These are phyloP conservation scores for Beris morrisii DNA, from an alignment of 2,888 invertebrate species.

Conservation along the genomic window DNA sequence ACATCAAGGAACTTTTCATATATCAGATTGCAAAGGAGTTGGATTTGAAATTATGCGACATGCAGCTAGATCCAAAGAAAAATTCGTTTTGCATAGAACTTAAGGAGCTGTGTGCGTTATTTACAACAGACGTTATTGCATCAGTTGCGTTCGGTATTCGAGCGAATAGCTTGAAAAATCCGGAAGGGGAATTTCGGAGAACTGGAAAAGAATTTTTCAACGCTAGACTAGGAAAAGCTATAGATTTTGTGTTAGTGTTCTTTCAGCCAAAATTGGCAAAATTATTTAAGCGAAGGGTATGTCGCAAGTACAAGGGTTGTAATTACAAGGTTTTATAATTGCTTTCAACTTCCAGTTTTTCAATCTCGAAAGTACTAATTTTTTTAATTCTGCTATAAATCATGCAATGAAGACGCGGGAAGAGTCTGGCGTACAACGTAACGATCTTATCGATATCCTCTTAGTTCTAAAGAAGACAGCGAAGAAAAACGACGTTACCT, in stretches of 20 bases:
- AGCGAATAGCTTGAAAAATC: slow-evolving; percentile 49
- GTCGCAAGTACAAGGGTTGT: too few relatives aligned
- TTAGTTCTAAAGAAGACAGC: slow-evolving; percentile 56
- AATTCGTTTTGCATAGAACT: background rate
- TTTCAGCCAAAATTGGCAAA: slow-evolving; percentile 49
- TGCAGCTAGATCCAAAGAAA: background rate
- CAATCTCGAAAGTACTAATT: slow-evolving; percentile 45
- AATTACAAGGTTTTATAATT: background rate
- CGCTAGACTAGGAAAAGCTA: slow-evolving; percentile 43
- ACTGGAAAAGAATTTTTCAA: slow-evolving; percentile 45
- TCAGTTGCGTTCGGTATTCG: slow-evolving; percentile 51
- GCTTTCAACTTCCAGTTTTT: slow-evolving; percentile 45
- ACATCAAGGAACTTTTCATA: background rate
- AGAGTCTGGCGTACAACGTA: slow-evolving; percentile 50
- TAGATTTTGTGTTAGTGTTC: slow-evolving; percentile 48
- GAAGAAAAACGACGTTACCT: slow-evolving; percentile 46
- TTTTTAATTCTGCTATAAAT: slow-evolving; percentile 53
- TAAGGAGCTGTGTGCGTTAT: slow-evolving; percentile 33
- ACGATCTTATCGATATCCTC: slow-evolving; percentile 59
- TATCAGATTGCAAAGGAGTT: slow-evolving; percentile 27
- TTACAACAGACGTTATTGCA: slow-evolving; percentile 52
- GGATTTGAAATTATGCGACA: slow-evolving; percentile 5
- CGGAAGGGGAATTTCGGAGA: slow-evolving; percentile 48
- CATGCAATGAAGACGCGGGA: slow-evolving; percentile 55
- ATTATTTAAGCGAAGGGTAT: too few relatives aligned